These are phyloP conservation scores for Pristiophorus japonicus DNA, from an alignment of 2,113 vertebrate genomes.

Conservation along the genomic window DNA sequence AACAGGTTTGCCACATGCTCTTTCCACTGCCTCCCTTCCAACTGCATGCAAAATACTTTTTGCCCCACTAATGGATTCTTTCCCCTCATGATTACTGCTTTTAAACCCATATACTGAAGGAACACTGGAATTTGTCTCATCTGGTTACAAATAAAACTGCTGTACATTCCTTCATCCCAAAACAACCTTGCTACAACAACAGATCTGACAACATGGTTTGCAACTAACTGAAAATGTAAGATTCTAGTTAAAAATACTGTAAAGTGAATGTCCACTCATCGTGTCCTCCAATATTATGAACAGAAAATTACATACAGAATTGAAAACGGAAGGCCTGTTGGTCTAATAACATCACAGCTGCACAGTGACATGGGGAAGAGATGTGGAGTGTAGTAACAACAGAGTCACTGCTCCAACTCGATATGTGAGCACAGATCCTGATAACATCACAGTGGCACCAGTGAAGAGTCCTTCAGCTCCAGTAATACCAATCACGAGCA, in stretches of 20 bases:
- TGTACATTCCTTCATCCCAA: background rate
- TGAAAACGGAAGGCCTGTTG: no score
- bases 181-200: background rate
- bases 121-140: background rate
- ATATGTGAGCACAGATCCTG: background rate
- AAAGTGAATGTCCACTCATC: background rate
- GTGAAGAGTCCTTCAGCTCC: background rate
- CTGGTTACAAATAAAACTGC: background rate
- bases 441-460: conserved; percentile 20
- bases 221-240: background rate
- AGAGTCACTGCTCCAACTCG: background rate
- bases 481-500: background rate
- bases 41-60: background rate
- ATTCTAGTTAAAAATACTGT: background rate
- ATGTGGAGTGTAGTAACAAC: background rate
- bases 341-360: background rate
- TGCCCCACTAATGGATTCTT: background rate
- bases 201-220: background rate
- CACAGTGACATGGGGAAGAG: background rate
- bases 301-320: background rate
- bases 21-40: background rate
- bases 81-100: background rate
- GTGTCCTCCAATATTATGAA: background rate
- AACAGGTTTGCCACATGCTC: no score
- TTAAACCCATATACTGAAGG: background rate